Percentiles rank a stretch among this genome's conserved stretches.
These are phyloP conservation scores for Pseudopleuronectes americanus DNA, from an alignment of 2,797 vertebrate species.

Conservation along the genomic window DNA sequence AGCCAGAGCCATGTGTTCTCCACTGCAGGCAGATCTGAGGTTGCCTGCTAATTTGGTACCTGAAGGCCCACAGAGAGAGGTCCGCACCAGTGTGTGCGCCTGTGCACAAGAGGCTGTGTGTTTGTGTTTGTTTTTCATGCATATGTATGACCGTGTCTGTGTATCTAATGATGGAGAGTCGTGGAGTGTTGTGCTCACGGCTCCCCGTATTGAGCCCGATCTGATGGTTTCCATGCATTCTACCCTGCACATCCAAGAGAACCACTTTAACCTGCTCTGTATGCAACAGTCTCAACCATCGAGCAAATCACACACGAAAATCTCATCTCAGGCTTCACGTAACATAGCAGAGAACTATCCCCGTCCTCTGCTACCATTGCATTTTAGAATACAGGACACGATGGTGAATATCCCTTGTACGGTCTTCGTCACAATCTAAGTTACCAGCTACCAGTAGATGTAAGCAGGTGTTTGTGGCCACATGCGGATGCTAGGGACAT, in stretches of 20 bases:
- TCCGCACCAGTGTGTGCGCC: slow-evolving; percentile 6
- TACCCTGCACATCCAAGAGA: not conserved
- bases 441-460: too few relatives aligned
- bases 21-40: slow-evolving; percentile 63
- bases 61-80: slow-evolving; percentile 64
- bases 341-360: not conserved
- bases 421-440: too few relatives aligned
- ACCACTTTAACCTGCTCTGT: not conserved
- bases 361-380: slow-evolving; percentile 12
- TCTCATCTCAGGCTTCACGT: slow-evolving; percentile 6
- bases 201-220: slow-evolving; percentile 17
- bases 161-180: slow-evolving; percentile 20
- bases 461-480: too few relatives aligned
- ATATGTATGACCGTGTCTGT: slow-evolving; percentile 29
- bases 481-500: too few relatives aligned
- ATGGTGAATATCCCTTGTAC: too few relatives aligned
- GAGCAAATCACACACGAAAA: slow-evolving; percentile 22
- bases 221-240: slow-evolving; percentile 9
- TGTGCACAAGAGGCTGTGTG: not conserved
- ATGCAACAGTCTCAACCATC: not conserved
- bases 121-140: slow-evolving; percentile 47
- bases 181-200: slow-evolving; percentile 24
- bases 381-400: not conserved
- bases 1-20: slow-evolving; percentile 67
- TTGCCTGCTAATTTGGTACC: slow-evolving; percentile 69